Percentiles rank a stretch among this genome's conserved stretches.
Evolutionary conservation across 2,888 invertebrate genomes (phyloP).

Genomic region (Tiphia femorata): DNA sequence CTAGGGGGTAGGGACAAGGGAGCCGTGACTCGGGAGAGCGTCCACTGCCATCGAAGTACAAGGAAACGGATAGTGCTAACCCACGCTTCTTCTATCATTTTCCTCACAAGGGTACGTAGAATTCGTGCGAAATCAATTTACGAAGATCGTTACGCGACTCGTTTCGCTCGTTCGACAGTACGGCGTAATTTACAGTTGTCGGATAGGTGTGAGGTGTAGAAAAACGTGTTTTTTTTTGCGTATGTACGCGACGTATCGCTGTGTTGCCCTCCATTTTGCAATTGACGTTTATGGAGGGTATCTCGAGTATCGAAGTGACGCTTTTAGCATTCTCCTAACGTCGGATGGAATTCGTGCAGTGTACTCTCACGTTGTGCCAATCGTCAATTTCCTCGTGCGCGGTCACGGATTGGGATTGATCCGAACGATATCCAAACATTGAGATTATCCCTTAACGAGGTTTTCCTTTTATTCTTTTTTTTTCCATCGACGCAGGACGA

Average conservation of each 20-base stretch:
- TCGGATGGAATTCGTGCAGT: too few species aligned
- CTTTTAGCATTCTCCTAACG: not conserved
- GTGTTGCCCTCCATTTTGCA: slow-evolving; percentile 52
- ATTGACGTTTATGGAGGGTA: slow-evolving; percentile 46
- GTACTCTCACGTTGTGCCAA: too few species aligned
- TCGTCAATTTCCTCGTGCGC: too few species aligned
- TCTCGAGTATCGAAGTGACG: slow-evolving; percentile 3
- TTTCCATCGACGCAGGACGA: slow-evolving; percentile 40
- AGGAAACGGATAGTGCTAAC: slow-evolving; percentile 53
- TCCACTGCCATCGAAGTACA: slow-evolving; percentile 65
- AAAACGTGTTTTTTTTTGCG: too few species aligned
- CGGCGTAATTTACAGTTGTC: slow-evolving; percentile 9
- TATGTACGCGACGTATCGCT: slow-evolving; percentile 28
- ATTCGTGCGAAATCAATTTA: slow-evolving; percentile 6
- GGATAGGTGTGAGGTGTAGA: slow-evolving; percentile 16
- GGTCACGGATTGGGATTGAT: too few species aligned
- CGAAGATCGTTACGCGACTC: not conserved
- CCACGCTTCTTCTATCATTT: slow-evolving; percentile 39
- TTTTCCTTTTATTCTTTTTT: too few species aligned
- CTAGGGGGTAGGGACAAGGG: slow-evolving; percentile 51
- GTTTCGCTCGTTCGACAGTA: not conserved
- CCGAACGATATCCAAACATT: too few species aligned
- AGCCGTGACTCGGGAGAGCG: slow-evolving; percentile 56
- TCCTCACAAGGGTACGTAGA: slow-evolving; percentile 35
- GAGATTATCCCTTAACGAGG: too few species aligned